Evolutionary conservation across 2,888 invertebrate species (phyloP).

Genomic region (Callyntrura guangdongensis): DNA sequence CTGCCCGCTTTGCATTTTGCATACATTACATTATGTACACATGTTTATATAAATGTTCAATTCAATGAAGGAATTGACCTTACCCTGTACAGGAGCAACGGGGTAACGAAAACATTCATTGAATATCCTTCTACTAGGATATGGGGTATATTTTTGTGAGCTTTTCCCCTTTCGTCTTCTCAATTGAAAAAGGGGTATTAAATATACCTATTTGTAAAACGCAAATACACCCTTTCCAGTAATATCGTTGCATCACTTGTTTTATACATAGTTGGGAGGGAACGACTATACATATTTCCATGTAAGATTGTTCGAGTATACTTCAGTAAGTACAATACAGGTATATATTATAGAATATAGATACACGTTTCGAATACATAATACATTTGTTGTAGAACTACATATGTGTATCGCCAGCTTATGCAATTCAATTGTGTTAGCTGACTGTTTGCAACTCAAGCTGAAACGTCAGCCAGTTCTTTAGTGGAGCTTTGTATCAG

Average conservation of each 20-base stretch:
- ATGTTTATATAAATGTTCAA: slow-evolving; percentile 26
- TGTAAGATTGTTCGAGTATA: too few relatives aligned
- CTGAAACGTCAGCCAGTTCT: neutral
- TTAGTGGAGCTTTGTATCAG: neutral
- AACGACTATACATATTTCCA: neutral
- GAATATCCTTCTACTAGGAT: slow-evolving; percentile 20
- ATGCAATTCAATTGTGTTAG: slow-evolving; percentile 40
- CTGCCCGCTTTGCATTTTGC: slow-evolving; percentile 66
- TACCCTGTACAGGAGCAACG: neutral
- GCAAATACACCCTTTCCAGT: neutral
- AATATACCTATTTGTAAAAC: neutral
- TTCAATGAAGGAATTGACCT: slow-evolving; percentile 69
- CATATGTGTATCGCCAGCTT: slow-evolving; percentile 4
- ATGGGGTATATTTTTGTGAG: neutral
- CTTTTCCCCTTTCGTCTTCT: neutral
- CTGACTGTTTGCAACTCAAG: neutral
- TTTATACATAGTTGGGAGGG: neutral
- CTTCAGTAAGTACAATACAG: too few relatives aligned
- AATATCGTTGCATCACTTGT: slow-evolving; percentile 16
- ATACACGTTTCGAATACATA: neutral
- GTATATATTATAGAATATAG: neutral
- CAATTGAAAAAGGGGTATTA: slow-evolving; percentile 14
- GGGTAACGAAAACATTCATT: neutral
- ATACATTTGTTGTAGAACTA: too few relatives aligned
- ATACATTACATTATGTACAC: slow-evolving; percentile 54